Base-by-base conservation (phyloP, 2,113 vertebrate genomes). In the Excalfactoria chinensis region DNA sequence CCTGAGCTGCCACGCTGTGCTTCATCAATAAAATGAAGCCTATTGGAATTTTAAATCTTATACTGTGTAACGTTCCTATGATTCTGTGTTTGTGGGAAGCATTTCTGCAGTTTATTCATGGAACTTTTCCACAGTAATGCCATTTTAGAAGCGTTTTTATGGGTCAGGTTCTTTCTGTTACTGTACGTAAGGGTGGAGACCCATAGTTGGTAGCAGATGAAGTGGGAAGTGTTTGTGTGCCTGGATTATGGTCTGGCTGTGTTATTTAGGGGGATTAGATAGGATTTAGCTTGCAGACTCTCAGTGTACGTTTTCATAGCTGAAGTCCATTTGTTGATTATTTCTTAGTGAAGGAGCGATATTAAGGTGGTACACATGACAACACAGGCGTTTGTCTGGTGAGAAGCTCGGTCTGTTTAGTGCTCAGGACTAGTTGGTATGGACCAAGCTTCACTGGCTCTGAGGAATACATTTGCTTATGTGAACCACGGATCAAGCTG, bases 281-380 rank as follows among this genome's bases (percentile, higher is more conserved):
- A 13, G 66, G 55, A 34, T 77, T 46, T 63, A 56, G 30, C 30
- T 55, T 37, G 7, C 40, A 18, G 40, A 34, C 44, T 74, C 56
- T 48, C 32, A 7, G 0, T 7, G 25, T 0, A 0, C 37, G 11
- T 46, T 48, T 68, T 82, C 28, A 6, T 20, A 32, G n/a, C 40
- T n/a, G 8, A 18, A 40, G 59, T 48, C 58, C 28, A 22, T 17
- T 1, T 63, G 19, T 26, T 48, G 48, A 8, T 11, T 1, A 40
- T 1, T 11, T 53, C 43, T 46, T 44, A 10, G 4, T 13, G 7
- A 15, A 34, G 32, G 49, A 25, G n/a, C 20, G 40, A 5, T 66
- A n/a, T 59, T 32, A 34, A 53, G 22, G 34, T 63, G 34, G 20
- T 41, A 3, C 28, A 34, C 3, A 1, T 62, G 71, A 73, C 15